Base-by-base conservation (phyloP, 2,797 vertebrate species). In the Coreius guichenoti region DNA sequence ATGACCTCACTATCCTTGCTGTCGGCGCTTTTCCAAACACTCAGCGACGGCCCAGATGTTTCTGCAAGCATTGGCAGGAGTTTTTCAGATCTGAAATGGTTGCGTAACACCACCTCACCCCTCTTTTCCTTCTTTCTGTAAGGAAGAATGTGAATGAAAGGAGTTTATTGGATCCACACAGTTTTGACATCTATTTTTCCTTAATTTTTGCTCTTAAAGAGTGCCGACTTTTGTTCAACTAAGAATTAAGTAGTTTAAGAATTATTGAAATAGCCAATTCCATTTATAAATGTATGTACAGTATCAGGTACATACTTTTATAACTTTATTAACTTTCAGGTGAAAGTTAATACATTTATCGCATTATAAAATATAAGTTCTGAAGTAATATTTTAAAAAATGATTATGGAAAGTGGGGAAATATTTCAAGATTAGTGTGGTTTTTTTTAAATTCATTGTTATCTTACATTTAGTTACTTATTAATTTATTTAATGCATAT, bases 21-120 rank as follows among this genome's bases (percentile, higher is more conserved):
- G 29, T 36, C 69, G 2, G 13, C 8, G 17, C 36, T 54, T 70
- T 81, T 39, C 54, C 54, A 47, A 83, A 75, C 43, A 11, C n/a
- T 29, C 11, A 3, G 12, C 17, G 7, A 63, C 21, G 36, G 61
- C 26, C 61, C 12, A 23, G 12, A 17, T 78, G 84, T 77, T 23
- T 67, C 72, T 49, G 39, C 67, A 82, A 61, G 82, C 78, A 11
- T 29, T 39, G 36, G 36, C 67, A 84, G 43, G 81, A 84, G 80
- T 65, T 54, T 83, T n/a, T 82, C 67, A 68, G 14, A 69, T 69
- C 23, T 81, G 58, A 84, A 86, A 7, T 47, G 8, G 56, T 88
- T 88, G 68, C 8, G n/a, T 76, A 87, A 86, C 43, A 26, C 49
- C 45, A 54, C 54, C 31, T 63, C 74, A 54, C 51, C 11, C 61